phyloP scores from a whole-genome alignment of 2,888 invertebrate genomes.

The Callinectes sapidus region DNA sequence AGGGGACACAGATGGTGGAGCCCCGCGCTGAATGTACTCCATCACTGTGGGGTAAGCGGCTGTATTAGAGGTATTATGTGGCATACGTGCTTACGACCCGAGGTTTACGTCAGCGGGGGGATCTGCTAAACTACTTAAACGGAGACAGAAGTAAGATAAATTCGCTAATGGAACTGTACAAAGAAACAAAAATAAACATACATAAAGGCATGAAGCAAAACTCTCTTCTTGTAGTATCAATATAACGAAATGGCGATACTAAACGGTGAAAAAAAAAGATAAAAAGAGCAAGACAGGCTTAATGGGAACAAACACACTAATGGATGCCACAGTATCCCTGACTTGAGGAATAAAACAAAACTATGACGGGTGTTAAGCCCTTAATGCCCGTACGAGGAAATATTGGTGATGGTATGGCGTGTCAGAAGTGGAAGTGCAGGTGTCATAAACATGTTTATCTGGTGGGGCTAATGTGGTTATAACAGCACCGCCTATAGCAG shows the following conservation, averaged over 20 bases:
- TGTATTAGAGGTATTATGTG: constrained; percentile 26
- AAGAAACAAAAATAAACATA: not conserved
- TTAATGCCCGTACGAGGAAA: not conserved
- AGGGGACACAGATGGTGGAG: not conserved
- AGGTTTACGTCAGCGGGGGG: not conserved
- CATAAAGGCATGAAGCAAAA: not conserved
- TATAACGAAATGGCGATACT: no score
- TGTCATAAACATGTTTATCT: not conserved
- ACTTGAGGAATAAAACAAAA: not conserved
- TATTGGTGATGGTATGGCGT: not conserved
- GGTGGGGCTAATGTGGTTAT: not conserved
- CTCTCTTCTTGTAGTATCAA: no score
- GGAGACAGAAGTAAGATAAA: not conserved
- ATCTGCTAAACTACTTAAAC: not conserved
- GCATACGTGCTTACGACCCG: constrained; percentile 37
- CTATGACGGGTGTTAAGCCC: not conserved
- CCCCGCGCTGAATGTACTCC: not conserved
- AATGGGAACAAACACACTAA: not conserved
- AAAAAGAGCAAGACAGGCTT: no score
- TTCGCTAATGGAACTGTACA: not conserved
- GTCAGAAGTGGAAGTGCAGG: not conserved
- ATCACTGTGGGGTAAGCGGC: not conserved
- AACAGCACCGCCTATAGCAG: not conserved
- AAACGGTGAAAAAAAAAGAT: no score
- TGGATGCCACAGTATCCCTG: no score